Evolutionary conservation across 2,797 vertebrate species (phyloP).

Genomic region (Euphonia xanthogaster): DNA sequence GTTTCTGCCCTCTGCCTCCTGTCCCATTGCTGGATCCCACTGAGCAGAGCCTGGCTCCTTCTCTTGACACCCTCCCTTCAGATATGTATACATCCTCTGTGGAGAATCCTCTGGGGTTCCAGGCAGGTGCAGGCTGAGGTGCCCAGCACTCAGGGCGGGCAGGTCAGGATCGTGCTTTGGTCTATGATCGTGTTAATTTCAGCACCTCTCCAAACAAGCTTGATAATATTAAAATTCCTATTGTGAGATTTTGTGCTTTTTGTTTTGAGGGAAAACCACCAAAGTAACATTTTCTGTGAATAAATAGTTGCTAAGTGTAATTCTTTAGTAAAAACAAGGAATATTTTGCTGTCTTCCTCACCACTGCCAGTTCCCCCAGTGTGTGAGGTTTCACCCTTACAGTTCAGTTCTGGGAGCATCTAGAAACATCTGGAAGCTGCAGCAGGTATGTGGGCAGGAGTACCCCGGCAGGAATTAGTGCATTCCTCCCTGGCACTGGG

Average conservation of each 20-base stretch:
- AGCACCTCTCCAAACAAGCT: background rate
- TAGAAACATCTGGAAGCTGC: background rate
- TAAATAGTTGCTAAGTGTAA: background rate
- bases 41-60: background rate
- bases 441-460: background rate
- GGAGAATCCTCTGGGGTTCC: background rate
- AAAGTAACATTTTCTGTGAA: background rate
- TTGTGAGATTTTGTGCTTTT: background rate
- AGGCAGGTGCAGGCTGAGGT: background rate
- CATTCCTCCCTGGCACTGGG: background rate
- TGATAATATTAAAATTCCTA: background rate
- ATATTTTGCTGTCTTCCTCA: background rate
- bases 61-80: background rate
- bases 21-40: fast-evolving
- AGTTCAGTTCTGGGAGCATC: background rate
- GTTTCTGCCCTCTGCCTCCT: background rate
- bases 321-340: background rate
- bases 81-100: fast-evolving
- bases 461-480: background rate
- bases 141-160: no score
- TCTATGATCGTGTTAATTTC: background rate
- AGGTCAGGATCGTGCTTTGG: fast-evolving
- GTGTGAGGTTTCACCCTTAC: background rate
- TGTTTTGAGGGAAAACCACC: background rate
- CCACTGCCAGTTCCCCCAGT: fast-evolving